A percentile compares a stretch with the other conserved stretches of the same genome.
Evolutionary conservation across 1,140 invertebrate species (phyloP).

Genomic region (Penaeus vannamei): DNA sequence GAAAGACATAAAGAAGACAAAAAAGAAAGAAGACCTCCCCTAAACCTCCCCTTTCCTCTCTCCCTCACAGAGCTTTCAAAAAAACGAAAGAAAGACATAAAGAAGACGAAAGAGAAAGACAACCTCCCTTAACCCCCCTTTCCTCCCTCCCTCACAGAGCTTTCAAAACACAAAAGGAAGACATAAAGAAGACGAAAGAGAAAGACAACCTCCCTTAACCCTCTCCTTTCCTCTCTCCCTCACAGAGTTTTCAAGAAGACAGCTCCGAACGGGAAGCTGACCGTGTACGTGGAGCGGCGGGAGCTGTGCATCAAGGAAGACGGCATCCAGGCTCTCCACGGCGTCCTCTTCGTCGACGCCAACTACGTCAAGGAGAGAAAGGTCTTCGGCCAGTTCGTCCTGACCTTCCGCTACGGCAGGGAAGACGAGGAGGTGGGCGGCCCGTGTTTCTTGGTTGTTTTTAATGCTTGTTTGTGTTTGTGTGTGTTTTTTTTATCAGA

Average conservation of each 20-base stretch:
- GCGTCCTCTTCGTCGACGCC: conserved; percentile 65
- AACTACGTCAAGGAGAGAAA: conserved; percentile 90
- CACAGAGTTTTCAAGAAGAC: conserved; percentile 97
- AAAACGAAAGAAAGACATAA: too few relatives aligned
- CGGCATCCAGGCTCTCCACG: conserved; percentile 58
- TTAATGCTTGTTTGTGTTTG: neutral
- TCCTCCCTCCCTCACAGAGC: too few relatives aligned
- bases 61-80: too few relatives aligned
- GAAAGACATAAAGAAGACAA: too few relatives aligned
- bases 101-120: too few relatives aligned
- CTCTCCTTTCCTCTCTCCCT: conserved; percentile 74
- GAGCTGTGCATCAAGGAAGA: conserved; percentile 82
- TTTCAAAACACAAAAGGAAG: too few relatives aligned
- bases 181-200: too few relatives aligned
- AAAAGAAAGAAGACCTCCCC: too few relatives aligned
- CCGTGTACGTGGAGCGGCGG: conserved; percentile 94
- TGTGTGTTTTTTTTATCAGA: too few relatives aligned
- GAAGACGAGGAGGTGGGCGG: conserved; percentile 93
- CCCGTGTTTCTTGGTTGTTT: neutral
- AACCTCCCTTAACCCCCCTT: too few relatives aligned
- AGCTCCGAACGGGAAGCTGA: conserved; percentile 94
- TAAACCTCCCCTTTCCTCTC: too few relatives aligned
- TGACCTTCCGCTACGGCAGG: conserved; percentile 97
- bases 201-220: too few relatives aligned
- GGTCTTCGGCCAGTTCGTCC: conserved; percentile 94